These are phyloP conservation scores for Lypha dubia DNA, from an alignment of 2,888 invertebrate species.

Conservation along the genomic window DNA sequence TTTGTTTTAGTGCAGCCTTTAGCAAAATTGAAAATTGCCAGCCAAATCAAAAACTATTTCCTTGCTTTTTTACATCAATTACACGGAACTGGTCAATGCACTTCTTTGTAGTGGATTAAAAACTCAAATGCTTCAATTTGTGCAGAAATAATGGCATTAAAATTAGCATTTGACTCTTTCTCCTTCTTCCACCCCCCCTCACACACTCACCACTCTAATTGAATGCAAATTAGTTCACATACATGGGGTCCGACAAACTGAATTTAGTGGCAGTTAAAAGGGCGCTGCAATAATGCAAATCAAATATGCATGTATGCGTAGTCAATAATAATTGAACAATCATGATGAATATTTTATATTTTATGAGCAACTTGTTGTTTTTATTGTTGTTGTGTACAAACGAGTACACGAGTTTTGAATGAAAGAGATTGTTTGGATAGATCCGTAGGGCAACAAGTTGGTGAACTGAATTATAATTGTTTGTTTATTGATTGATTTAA, in stretches of 20 bases:
- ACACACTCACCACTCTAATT: slow-evolving; percentile 8
- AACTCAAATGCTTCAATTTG: background rate
- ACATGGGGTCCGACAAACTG: background rate
- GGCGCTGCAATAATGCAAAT: slow-evolving; percentile 4
- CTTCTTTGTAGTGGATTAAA: background rate
- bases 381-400: too few relatives aligned
- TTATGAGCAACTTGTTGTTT: background rate
- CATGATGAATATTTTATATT: slow-evolving; percentile 26
- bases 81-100: background rate
- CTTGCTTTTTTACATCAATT: background rate
- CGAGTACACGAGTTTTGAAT: too few relatives aligned
- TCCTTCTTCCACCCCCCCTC: too few relatives aligned
- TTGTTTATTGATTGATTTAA: too few relatives aligned
- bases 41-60: background rate
- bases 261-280: background rate
- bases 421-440: background rate
- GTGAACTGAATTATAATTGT: background rate
- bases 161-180: too few relatives aligned
- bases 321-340: slow-evolving; percentile 16
- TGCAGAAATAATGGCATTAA: background rate
- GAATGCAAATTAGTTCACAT: background rate
- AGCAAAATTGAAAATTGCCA: too few relatives aligned
- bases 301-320: background rate
- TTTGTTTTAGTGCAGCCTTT: too few relatives aligned
- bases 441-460: background rate